Evolutionary conservation across 2,797 vertebrate genomes (phyloP), one percentile per base, ranked within the genome.

Genomic region (Halcyon smyrnensis): DNA sequence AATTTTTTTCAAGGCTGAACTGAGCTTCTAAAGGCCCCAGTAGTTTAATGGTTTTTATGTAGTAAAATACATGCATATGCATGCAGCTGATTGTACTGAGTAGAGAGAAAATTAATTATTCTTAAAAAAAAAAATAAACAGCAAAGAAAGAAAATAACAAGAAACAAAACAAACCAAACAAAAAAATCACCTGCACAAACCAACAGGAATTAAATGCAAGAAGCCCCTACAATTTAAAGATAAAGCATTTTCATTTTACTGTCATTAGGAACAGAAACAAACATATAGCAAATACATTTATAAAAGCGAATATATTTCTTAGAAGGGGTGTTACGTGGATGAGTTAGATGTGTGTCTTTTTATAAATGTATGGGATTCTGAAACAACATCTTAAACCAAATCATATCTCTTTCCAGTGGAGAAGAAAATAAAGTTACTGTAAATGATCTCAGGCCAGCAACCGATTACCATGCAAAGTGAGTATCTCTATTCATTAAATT

Each of bases 381-480:
- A 93, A 90, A 23, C 25, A 63, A 20, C 59, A 11, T 89, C 51
- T 88, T 73, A 92, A 94, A 76, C 6, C 45, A 91, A 88, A 48
- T 65, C 46, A 2, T 93, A 7, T 90, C 51, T 90, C 73, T 94
- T 64, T 82, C 48, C 95, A 99, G 99, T 93, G 99, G 99, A 95
- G 98, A 98, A 97, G 99, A 99, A 98, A 98, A 98, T 95, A 98
- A 98, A 98, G 97, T 99, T 97, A 99, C 98, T 96, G 98, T 99
- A 98, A 99, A 99, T 97, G 98, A 99, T 97, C 98, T 99, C 97
- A 99, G 98, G 98, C 99, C 99, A 98, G 99, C 99, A 96, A 99
- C 99, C 86, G 99, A 99, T 97, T 99, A 99, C 97, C 98, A 99
- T 81, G 98, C 99, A 98, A 99, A 99, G 99, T 99, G 92, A 97